Evolutionary conservation across 2,888 invertebrate species (phyloP).

Genomic region (Lagria hirta): DNA sequence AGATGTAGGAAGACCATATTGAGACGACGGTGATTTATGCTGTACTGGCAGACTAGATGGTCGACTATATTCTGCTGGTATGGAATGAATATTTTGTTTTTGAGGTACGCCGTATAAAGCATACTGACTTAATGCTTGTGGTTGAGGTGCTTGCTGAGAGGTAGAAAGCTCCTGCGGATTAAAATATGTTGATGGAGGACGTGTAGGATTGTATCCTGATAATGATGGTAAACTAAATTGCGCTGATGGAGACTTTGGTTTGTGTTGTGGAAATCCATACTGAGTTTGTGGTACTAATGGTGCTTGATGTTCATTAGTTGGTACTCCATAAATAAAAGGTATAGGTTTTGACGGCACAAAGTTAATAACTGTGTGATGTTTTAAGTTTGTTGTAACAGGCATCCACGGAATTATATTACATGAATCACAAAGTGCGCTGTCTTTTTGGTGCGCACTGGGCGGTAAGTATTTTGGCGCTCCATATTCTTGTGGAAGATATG

Average conservation of each 20-base stretch:
- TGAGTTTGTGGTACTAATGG: no score
- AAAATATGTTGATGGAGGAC: constrained; percentile 14
- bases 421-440: constrained; percentile 63
- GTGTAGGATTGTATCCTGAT: not conserved
- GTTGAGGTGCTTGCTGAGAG: no score
- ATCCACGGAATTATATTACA: constrained; percentile 83
- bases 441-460: constrained; percentile 30
- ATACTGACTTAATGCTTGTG: no score
- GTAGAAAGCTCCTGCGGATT: no score
- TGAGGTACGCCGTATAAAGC: no score
- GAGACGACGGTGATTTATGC: constrained; percentile 32
- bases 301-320: no score
- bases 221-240: constrained; percentile 50
- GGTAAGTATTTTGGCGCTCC: constrained; percentile 38
- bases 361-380: constrained; percentile 42
- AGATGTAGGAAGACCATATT: constrained; percentile 30
- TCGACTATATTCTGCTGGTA: constrained; percentile 30
- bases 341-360: no score
- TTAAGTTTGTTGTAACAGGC: constrained; percentile 62
- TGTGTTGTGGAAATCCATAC: no score
- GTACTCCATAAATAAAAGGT: constrained; percentile 40
- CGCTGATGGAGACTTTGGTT: constrained; percentile 11
- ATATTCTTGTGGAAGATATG: no score
- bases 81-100: constrained; percentile 22
- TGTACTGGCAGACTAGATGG: constrained; percentile 33